These are phyloP conservation scores for Boloria euphrosyne DNA, from an alignment of 2,888 invertebrate species.

Conservation along the genomic window DNA sequence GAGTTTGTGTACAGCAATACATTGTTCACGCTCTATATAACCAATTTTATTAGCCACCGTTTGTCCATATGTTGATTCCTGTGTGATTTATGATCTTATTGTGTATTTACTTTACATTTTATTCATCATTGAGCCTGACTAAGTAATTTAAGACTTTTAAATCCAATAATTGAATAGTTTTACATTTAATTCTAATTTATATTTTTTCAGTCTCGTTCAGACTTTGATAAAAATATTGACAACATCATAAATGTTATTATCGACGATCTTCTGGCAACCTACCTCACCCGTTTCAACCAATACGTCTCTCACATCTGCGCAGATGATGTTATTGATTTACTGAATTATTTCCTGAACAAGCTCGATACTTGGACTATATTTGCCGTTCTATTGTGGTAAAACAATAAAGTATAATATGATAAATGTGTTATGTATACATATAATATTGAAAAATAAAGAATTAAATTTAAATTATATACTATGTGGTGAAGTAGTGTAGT, in stretches of 20 bases:
- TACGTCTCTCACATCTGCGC: conserved; percentile 45
- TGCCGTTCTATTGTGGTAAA: conserved; percentile 41
- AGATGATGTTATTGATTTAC: conserved; percentile 36
- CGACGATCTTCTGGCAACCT: conserved; percentile 54
- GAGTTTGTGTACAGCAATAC: not conserved
- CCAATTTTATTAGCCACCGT: conserved; percentile 27
- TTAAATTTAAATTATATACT: not conserved
- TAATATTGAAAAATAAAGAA: not conserved
- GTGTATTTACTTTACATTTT: conserved; percentile 21
- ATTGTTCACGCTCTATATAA: conserved; percentile 35
- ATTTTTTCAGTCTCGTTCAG: conserved; percentile 54
- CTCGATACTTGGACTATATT: conserved; percentile 51
- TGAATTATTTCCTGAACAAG: conserved; percentile 50
- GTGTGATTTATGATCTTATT: conserved; percentile 37
- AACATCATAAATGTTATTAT: conserved; percentile 56
- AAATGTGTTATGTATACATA: too few species aligned
- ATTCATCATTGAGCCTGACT: not conserved
- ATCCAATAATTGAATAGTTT: too few species aligned
- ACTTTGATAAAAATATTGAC: conserved; percentile 63
- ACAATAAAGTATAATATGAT: too few species aligned
- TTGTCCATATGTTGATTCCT: conserved; percentile 23
- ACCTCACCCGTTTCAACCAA: conserved; percentile 57
- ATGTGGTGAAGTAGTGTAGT: too few species aligned
- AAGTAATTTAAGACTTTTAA: not conserved
- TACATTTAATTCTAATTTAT: not conserved